Base-by-base conservation (phyloP, 2,113 vertebrate genomes). In the Sterrhoptilus dennistouni region DNA sequence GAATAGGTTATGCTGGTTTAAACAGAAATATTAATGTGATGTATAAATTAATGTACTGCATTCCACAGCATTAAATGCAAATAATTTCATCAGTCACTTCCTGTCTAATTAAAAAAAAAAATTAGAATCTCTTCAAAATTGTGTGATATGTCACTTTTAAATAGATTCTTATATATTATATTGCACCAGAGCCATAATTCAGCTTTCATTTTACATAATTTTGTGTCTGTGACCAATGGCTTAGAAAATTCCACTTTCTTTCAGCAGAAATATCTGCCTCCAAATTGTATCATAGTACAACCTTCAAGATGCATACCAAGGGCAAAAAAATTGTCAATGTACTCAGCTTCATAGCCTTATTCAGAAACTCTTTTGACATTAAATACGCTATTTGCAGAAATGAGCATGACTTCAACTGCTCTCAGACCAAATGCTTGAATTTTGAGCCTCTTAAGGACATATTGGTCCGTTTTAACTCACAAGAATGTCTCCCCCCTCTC, bases 201-300 rank as follows among this genome's bases (percentile, higher is more conserved):
- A 52, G 40, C 56, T 93, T 90, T 75, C 23, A 54, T 74, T 95
- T 90, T 56, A 87, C 19, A 31, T 65, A n/a, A 83, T 86, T 95
- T 94, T 83, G 16, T 90, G 54, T 78, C 92, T 90, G 53, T 86
- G 81, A 87, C 44, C 88, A 91, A 60, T 70, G 81, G 71, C 45
- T 90, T 89, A 96, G 93, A 96, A 97, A 97, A 97, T 83, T 64
- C 72, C 63, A 70, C 57, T 89, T 94, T 94, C 87, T 91, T 92
- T 71, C 52, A 77, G 90, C 77, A 86, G 69, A 96, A 94, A 89
- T 69, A 78, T 80, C 50, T 2, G 1, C 74, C 25, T 91, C 44
- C 49, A 95, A 80, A 91, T 20, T 31, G 40, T 82, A 87, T 84
- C 63, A 83, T 28, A 94, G 69, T 61, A n/a, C 35, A 93, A 81